These are phyloP conservation scores for Phylloscopus collybita DNA, from an alignment of 2,797 vertebrate species.

Conservation along the genomic window DNA sequence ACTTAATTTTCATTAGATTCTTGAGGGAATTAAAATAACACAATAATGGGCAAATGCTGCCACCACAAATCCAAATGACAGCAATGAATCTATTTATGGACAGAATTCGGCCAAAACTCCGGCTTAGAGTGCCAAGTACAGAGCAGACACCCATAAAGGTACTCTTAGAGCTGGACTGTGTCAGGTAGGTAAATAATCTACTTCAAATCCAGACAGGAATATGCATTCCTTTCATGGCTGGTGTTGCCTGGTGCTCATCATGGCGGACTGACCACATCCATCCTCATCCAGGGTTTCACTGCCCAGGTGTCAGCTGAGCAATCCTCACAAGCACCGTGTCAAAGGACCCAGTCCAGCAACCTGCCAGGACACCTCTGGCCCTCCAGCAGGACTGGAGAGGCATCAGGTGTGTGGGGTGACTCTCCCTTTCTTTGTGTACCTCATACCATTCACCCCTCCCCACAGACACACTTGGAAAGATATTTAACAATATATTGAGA, in stretches of 20 bases:
- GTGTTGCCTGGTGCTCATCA: background rate
- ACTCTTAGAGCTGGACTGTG: background rate
- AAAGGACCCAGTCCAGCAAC: background rate
- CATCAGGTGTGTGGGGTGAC: too few species aligned
- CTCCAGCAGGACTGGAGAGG: background rate
- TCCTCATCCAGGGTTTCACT: background rate
- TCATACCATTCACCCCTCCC: background rate
- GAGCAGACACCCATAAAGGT: conserved; percentile 23
- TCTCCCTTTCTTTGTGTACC: too few species aligned
- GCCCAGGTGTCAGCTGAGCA: background rate
- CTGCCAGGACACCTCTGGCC: fast-evolving
- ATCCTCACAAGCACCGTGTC: fast-evolving
- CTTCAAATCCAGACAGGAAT: background rate
- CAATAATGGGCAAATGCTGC: conserved; percentile 68
- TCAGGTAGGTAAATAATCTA: background rate
- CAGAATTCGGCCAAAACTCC: conserved; percentile 15
- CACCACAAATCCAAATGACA: conserved; percentile 68
- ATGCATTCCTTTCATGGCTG: background rate
- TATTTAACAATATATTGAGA: background rate
- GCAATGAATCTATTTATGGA: conserved; percentile 37
- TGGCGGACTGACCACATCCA: fast-evolving
- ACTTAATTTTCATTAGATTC: conserved; percentile 74
- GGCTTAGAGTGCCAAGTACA: background rate
- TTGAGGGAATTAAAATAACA: conserved; percentile 71
- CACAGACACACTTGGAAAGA: fast-evolving